A percentile compares a stretch with the other conserved stretches of the same genome.
Conservation (phyloP, 2,113 vertebrate species). For the Microtus richardsoni region DNA sequence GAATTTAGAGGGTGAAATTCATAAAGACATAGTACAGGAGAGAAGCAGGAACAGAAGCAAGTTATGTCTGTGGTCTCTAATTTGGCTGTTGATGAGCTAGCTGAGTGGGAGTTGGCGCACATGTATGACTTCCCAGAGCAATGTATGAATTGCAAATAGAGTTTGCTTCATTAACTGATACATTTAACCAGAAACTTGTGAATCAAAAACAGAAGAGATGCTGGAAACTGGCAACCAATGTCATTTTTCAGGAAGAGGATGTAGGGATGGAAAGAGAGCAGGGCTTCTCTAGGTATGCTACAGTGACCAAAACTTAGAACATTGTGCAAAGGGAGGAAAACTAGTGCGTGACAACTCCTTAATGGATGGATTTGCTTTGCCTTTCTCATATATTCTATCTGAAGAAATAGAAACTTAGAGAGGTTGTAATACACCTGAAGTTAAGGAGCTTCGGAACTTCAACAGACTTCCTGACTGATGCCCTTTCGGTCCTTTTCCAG, state of each 20-base stretch:
- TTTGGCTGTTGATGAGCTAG: not conserved
- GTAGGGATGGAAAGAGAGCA: not conserved
- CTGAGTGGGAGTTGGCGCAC: not conserved
- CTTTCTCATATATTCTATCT: not conserved
- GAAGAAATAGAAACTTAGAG: not conserved
- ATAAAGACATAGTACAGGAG: not conserved
- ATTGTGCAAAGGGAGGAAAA: not conserved
- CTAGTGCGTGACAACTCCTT: not conserved
- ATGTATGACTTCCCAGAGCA: not conserved
- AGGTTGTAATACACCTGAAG: conserved; percentile 9
- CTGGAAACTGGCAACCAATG: not conserved
- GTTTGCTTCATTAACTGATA: not conserved
- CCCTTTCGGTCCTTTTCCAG: not conserved
- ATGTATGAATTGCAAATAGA: not conserved
- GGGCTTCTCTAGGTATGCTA: not conserved
- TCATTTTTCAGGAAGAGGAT: not conserved
- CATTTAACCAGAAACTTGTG: not conserved
- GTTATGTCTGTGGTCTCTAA: not conserved
- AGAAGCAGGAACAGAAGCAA: not conserved
- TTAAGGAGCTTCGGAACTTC: not conserved
- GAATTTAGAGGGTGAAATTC: not conserved
- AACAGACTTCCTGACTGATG: not conserved
- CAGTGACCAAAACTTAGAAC: not conserved
- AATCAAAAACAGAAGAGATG: not conserved
- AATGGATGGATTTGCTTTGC: not conserved